Evolutionary conservation across 35 echinoderm and acorn worm genomes (phyloP).

Genomic region (Ophioderma brevispina): DNA sequence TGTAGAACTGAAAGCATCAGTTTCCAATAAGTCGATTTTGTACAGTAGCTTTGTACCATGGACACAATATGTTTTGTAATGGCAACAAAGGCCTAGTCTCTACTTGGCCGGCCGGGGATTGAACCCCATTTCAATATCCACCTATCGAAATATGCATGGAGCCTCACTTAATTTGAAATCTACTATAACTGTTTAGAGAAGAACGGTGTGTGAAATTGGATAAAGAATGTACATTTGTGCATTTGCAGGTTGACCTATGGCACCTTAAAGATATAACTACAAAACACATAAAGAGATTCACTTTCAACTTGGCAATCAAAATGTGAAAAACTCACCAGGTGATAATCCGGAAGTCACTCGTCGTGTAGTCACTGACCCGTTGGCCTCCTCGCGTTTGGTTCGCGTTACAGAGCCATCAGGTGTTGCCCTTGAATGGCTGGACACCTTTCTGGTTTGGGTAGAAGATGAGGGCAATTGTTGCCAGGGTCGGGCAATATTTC

Average conservation of each 20-base stretch:
- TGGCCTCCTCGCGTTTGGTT: background rate
- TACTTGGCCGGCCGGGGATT: too few relatives aligned
- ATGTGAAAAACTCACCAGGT: background rate
- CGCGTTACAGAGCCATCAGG: background rate
- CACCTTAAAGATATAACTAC: background rate
- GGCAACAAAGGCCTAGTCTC: too few relatives aligned
- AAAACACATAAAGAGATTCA: background rate
- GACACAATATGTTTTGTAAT: too few relatives aligned
- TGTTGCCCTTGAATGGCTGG: background rate
- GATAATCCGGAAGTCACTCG: background rate
- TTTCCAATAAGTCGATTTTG: too few relatives aligned
- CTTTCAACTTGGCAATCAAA: background rate
- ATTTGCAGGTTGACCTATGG: background rate
- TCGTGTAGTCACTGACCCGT: background rate
- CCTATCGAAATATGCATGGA: too few relatives aligned
- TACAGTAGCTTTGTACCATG: too few relatives aligned
- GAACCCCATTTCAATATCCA: too few relatives aligned
- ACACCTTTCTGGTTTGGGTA: conserved; percentile 10
- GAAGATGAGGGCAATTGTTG: conserved; percentile 53
- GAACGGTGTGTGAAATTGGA: too few relatives aligned
- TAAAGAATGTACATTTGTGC: too few relatives aligned
- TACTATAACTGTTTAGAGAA: too few relatives aligned
- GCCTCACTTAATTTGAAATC: too few relatives aligned
- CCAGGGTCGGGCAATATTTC: conserved; percentile 87
- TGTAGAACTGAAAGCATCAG: too few relatives aligned